Evolutionary conservation across 92 coral and sea anemone species (phyloP), one percentile per base, ranked within the genome.

Genomic region (Bergia puertoricense): DNA sequence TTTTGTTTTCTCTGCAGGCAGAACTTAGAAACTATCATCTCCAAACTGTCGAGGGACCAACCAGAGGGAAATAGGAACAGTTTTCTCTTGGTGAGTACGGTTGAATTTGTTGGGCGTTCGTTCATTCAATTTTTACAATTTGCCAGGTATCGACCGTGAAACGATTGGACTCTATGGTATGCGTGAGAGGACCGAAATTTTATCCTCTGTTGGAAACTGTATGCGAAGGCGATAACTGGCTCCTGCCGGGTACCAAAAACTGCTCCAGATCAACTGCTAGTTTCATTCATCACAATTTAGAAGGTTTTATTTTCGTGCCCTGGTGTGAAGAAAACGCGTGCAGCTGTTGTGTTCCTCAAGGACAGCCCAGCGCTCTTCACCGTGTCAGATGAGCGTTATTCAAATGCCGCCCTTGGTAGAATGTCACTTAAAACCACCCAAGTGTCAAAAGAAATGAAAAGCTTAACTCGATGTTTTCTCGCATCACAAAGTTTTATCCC

Each of bases 11-110:
- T 91, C 74, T 77, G 44, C 85, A 97, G 99, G 84, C 99, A 97
- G 86, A 97, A 97, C 91, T 88, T 97, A 71, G 99, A 97, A 86
- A 97, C 98, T 76, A 97, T 97, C 8, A 94, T 97, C 80, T 97
- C 99, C 80, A 97, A 97, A 92, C 95, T 97, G 77, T 93, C 99
- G 18, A 97, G 92, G 79, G 99, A 97, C 76, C 96, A 97, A 80
- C 98, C 98, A 89, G 90, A 96, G 89, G 98, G 95, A 41, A 91
- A 89, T 59, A 95, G 97, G 30, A 94, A 93, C 88, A 95, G 96
- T 79, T 94, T 94, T 77, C 92, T 97, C 65, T 86, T 97, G 99
- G 99, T 97, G 86, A 96, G 99, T 85, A 43, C 44, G 44, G 68
- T 36, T 67, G 20, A n/a, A 2, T 72, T 15, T 71, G 5, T 16